Conservation (phyloP, 1,140 invertebrate genomes). For the Diabrotica virgifera region DNA sequence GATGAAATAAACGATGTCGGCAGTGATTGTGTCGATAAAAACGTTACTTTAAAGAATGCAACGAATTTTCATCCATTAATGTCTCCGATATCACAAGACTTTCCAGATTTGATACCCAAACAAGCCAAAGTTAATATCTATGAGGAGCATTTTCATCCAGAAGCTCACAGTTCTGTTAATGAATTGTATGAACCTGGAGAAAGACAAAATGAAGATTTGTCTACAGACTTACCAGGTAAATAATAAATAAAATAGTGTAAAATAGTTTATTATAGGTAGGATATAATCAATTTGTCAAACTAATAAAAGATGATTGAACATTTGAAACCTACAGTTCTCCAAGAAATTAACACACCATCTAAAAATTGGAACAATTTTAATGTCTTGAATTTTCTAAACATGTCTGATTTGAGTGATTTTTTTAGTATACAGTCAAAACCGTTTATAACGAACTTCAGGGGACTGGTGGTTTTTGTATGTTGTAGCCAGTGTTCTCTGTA, state of each 20-base stretch:
- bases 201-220: slow-evolving; percentile 17
- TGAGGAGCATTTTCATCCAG: slow-evolving; percentile 36
- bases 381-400: too few relatives aligned
- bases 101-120: slow-evolving; percentile 46
- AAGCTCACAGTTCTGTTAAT: slow-evolving; percentile 34
- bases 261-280: too few relatives aligned
- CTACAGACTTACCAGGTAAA: not conserved
- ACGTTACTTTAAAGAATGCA: slow-evolving; percentile 37
- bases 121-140: slow-evolving; percentile 33
- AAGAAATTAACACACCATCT: too few relatives aligned
- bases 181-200: slow-evolving; percentile 33
- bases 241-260: not conserved
- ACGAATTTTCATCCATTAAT: slow-evolving; percentile 48
- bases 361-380: too few relatives aligned
- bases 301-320: too few relatives aligned
- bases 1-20: not conserved
- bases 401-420: too few relatives aligned
- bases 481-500: too few relatives aligned
- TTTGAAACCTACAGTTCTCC: too few relatives aligned
- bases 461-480: too few relatives aligned
- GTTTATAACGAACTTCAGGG: too few relatives aligned
- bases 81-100: slow-evolving; percentile 42
- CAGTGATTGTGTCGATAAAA: not conserved
- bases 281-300: too few relatives aligned
- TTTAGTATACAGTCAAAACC: too few relatives aligned